Evolutionary conservation across 1,140 invertebrate genomes (phyloP).

Genomic region (Cotesia chilonis): DNA sequence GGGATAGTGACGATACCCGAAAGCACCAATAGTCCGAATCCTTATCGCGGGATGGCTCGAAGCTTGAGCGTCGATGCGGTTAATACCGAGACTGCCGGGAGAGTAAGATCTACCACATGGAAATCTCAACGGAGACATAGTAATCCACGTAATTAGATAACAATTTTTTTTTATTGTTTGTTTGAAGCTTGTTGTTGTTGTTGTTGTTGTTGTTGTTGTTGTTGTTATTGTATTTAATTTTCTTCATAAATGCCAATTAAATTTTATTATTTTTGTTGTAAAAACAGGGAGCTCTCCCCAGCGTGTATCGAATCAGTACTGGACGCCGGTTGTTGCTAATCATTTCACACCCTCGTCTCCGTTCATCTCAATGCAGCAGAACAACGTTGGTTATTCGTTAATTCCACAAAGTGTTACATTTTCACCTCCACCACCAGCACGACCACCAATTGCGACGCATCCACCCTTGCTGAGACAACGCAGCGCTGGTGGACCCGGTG

Average conservation of each 20-base stretch:
- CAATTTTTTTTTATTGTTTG: not conserved
- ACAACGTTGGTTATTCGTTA: constrained; percentile 55
- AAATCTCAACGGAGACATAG: constrained; percentile 62
- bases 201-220: no score
- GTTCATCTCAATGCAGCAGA: constrained; percentile 62
- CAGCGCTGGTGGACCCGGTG: constrained; percentile 55
- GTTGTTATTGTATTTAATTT: not conserved
- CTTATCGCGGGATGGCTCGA: constrained; percentile 68
- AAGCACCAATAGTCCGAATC: constrained; percentile 50
- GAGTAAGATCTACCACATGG: constrained; percentile 75
- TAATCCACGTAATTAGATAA: constrained; percentile 48
- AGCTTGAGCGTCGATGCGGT: constrained; percentile 82
- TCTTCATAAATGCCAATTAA: not conserved
- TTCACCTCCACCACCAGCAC: constrained; percentile 57
- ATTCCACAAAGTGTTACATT: constrained; percentile 57
- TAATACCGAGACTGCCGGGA: constrained; percentile 77
- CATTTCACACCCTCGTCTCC: constrained; percentile 72
- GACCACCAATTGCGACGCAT: constrained; percentile 47
- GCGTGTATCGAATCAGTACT: constrained; percentile 63
- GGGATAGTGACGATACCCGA: constrained; percentile 60
- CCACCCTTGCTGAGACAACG: constrained; percentile 55
- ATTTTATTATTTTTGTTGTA: not conserved
- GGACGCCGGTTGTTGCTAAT: constrained; percentile 71
- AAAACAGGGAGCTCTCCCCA: constrained; percentile 55
- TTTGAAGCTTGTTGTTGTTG: no score